Evolutionary conservation across 2,797 vertebrate genomes (phyloP), one percentile per base, ranked within the genome.

Genomic region (Cephalopachus bancanus): DNA sequence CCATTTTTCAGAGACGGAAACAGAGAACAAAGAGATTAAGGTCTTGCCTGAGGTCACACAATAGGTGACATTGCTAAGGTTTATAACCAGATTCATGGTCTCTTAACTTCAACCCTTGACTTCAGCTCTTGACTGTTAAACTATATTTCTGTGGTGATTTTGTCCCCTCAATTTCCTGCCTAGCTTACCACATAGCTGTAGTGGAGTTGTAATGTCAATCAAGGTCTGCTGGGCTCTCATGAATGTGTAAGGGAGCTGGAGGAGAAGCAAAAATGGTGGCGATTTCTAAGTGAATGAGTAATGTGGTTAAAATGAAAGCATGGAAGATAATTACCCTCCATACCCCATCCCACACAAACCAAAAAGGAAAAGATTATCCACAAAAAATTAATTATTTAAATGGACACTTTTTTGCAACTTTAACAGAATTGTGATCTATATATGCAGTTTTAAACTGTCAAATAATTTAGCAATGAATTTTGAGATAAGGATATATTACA

Each of bases 391-490:
- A 79, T 83, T 88, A 91, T 92, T 97, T 72, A 85, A 92, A 96
- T 83, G 85, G 37, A 78, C 64, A 83, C 19, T 72, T 93, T 89
- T 76, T 91, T 97, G 75, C 60, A 93, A 89, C 44, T 81, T 96
- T 89, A 83, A 94, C 89, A 92, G 93, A 97, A 97, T 94, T 93
- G 88, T 97, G 88, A 3, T 83, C 84, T 86, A 76, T 91, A 83
- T 55, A 78, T 19, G 89, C 72, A 89, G 91, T 98, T 98, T 97
- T 92, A 97, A 95, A 93, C 87, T 98, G 95, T 97, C 98, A 93
- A 96, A 97, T 98, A 83, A 97, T 96, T 98, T 98, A 98, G 95
- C 86, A 97, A 98, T 98, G 97, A 96, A 98, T 98, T 98, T 98
- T 93, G 65, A 92, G 97, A 91, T 97, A 87, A 97, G 83, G 97